phyloP scores from a whole-genome alignment of 2,888 invertebrate genomes.

The Monoplex corrugatus region DNA sequence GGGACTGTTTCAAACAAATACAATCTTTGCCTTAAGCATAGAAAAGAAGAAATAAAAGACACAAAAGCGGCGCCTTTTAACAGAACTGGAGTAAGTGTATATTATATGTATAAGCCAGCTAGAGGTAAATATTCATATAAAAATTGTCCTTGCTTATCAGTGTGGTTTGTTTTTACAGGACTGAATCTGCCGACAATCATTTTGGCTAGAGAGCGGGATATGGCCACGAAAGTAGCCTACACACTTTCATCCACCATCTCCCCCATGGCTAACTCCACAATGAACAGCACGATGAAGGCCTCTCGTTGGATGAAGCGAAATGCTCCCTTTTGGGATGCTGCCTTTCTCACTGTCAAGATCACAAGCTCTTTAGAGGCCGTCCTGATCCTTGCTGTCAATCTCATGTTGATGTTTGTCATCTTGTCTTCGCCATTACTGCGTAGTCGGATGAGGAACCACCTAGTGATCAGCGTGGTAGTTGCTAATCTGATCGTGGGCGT shows the following conservation, averaged over 20 bases:
- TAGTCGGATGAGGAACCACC: constrained; percentile 16
- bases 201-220: too few relatives aligned
- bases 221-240: not conserved
- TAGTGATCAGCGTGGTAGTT: constrained; percentile 28
- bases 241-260: not conserved
- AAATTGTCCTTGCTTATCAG: too few relatives aligned
- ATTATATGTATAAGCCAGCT: too few relatives aligned
- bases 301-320: not conserved
- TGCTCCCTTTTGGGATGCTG: not conserved
- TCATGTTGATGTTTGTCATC: constrained; percentile 1
- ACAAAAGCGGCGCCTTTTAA: too few relatives aligned
- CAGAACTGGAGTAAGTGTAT: too few relatives aligned
- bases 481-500: constrained; percentile 43
- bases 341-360: not conserved
- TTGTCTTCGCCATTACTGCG: constrained; percentile 29
- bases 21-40: too few relatives aligned
- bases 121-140: too few relatives aligned
- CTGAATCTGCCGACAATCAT: too few relatives aligned
- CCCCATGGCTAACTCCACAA: not conserved
- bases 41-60: too few relatives aligned
- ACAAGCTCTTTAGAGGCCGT: not conserved
- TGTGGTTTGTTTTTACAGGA: too few relatives aligned
- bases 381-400: constrained; percentile 33
- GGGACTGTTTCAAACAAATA: too few relatives aligned
- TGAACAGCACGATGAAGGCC: not conserved